A percentile compares a stretch with the other conserved stretches of the same genome.
phyloP scores from a whole-genome alignment of 2,797 vertebrate genomes.

The Phoxinus dragarum region DNA sequence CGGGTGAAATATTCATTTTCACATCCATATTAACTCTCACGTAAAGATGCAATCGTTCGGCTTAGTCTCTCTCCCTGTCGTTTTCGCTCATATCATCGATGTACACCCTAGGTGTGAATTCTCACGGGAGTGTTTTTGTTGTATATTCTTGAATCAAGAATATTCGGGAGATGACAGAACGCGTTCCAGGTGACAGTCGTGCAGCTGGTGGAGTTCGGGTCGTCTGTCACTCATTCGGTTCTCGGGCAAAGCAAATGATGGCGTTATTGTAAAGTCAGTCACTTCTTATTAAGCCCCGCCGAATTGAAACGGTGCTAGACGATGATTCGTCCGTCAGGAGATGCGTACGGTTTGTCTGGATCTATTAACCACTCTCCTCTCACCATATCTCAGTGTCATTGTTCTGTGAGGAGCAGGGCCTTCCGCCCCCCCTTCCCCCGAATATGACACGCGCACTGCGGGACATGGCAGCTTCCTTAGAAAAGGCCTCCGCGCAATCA shows the following conservation, averaged over 20 bases:
- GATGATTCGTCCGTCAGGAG: slow-evolving; percentile 57
- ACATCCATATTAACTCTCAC: slow-evolving; percentile 26
- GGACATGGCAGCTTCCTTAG: slow-evolving; percentile 83
- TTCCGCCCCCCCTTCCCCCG: slow-evolving; percentile 70
- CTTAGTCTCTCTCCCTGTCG: slow-evolving; percentile 22
- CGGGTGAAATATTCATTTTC: slow-evolving; percentile 37
- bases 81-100: slow-evolving; percentile 29
- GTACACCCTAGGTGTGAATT: slow-evolving; percentile 36
- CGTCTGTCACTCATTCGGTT: slow-evolving; percentile 58
- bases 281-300: slow-evolving; percentile 56
- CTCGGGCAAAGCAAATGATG: slow-evolving; percentile 58
- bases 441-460: slow-evolving; percentile 78
- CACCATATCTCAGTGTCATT: slow-evolving; percentile 68
- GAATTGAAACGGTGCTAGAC: slow-evolving; percentile 47
- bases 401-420: slow-evolving; percentile 66
- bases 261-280: slow-evolving; percentile 64
- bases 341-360: slow-evolving; percentile 62
- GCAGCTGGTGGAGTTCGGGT: slow-evolving; percentile 54
- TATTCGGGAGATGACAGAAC: slow-evolving; percentile 33
- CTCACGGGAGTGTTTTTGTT: slow-evolving; percentile 29
- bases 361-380: slow-evolving; percentile 61
- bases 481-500: slow-evolving; percentile 79
- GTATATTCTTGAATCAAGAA: slow-evolving; percentile 35
- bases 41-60: slow-evolving; percentile 1
- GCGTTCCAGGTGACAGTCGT: slow-evolving; percentile 53